Base-by-base conservation (phyloP, 2,113 vertebrate genomes). In the Osmerus eperlanus region DNA sequence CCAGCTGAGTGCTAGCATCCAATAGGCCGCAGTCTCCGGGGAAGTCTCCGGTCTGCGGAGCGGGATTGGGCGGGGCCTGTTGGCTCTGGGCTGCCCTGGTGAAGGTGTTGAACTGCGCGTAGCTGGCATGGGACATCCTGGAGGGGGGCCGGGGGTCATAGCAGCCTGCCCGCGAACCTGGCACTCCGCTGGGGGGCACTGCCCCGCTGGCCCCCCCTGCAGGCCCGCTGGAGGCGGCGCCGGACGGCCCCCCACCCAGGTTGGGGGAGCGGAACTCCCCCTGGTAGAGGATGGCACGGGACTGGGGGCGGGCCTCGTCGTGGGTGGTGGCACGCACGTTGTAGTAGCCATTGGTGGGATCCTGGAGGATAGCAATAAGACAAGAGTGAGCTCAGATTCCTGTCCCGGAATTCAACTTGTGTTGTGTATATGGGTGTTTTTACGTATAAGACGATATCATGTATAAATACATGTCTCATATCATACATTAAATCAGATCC, bases 311-410 rank as follows among this genome's bases (percentile, higher is more conserved):
- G 0, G 85, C 87, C 52, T 98, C 96, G 0, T 98, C 96, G 0
- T 98, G 96, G 67, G 89, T 91, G 51, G 91, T 91, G 55, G 96
- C 96, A 0, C 95, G 92, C 19, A 98, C 96, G 0, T 98, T 98
- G 93, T 98, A 98, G 89, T 98, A 98, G 76, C 96, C 96, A 0
- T 98, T 98, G 75, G 96, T 98, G 53, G 96, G 96, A 84, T 97
- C 96, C 96, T 98, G 87, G 15, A 23, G 15, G 52, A 74, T 23
- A 2, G 68, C 23, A 81, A 21, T 6, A n/a, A n/a, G 67, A 16
- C 28, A 60, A 68, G 9, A 3, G 47, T 52, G 25, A 53, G 29
- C 3, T n/a, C 36, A 2, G 19, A 9, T 11, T n/a, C 36, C 0
- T 13, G 28, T 41, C 25, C 14, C 16, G 7, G 36, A 41, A 41